phyloP scores from a whole-genome alignment of 2,888 invertebrate species.

The Epirrhoe alternata region DNA sequence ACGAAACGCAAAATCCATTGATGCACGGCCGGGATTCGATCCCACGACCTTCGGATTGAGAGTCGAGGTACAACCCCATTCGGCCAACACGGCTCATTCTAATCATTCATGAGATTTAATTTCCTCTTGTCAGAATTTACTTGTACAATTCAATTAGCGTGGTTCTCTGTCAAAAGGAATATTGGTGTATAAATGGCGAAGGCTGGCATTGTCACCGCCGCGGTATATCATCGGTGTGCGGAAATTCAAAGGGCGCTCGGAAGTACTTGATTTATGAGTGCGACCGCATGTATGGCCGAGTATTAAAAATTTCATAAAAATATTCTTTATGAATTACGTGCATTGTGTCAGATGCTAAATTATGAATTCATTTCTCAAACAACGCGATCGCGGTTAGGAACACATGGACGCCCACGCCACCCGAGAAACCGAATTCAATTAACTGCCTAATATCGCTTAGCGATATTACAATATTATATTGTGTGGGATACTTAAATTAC shows the following conservation, averaged over 20 bases:
- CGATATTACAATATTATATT: slow-evolving; percentile 33
- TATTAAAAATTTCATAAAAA: slow-evolving; percentile 81
- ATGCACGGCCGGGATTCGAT: too few species aligned
- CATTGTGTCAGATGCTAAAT: slow-evolving; percentile 50
- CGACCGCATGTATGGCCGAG: slow-evolving; percentile 69
- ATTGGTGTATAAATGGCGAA: slow-evolving; percentile 71
- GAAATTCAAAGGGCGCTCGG: slow-evolving; percentile 79
- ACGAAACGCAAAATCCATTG: too few species aligned
- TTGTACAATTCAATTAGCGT: slow-evolving; percentile 66
- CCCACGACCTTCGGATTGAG: too few species aligned
- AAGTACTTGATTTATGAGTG: slow-evolving; percentile 80
- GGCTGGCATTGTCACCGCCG: slow-evolving; percentile 75
- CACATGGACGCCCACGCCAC: slow-evolving; percentile 30
- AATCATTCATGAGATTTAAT: slow-evolving; percentile 6
- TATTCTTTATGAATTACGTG: slow-evolving; percentile 71
- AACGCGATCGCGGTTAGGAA: neutral
- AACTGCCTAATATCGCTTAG: slow-evolving; percentile 27
- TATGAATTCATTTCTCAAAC: slow-evolving; percentile 48
- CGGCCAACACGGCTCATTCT: too few species aligned
- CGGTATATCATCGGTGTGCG: slow-evolving; percentile 75
- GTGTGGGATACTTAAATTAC: slow-evolving; percentile 24
- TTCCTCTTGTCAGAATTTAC: slow-evolving; percentile 30
- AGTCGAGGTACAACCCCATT: too few species aligned
- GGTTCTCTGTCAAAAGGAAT: slow-evolving; percentile 69
- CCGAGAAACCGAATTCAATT: slow-evolving; percentile 45